These are phyloP conservation scores for Zenarchopterus dispar DNA, from an alignment of 2,797 vertebrate genomes.

Conservation along the genomic window DNA sequence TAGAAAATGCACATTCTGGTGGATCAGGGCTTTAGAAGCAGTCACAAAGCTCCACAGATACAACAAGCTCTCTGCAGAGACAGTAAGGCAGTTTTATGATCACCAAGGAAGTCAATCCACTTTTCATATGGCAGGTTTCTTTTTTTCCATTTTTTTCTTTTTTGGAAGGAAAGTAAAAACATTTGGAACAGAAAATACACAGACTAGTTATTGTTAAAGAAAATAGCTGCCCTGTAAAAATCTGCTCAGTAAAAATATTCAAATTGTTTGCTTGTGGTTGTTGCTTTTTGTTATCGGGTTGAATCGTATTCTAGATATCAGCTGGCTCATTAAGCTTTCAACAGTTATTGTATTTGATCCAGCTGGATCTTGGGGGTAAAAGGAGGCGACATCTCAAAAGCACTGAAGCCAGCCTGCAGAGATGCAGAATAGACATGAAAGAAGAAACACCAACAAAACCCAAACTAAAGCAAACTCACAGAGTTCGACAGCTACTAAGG, in stretches of 20 bases:
- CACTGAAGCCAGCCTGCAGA: constrained; percentile 85
- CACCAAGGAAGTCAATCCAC: constrained; percentile 77
- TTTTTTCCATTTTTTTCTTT: constrained; percentile 31
- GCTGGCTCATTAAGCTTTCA: constrained; percentile 85
- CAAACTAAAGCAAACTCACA: constrained; percentile 95
- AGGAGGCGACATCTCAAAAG: constrained; percentile 92
- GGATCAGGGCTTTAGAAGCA: constrained; percentile 73
- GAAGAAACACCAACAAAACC: constrained; percentile 72
- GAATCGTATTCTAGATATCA: constrained; percentile 68
- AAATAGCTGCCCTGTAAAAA: constrained; percentile 85
- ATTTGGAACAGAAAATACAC: constrained; percentile 68
- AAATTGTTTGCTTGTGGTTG: constrained; percentile 69
- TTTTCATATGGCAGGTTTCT: constrained; percentile 79
- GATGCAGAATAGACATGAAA: constrained; percentile 70
- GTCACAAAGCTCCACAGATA: constrained; percentile 79
- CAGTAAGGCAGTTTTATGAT: constrained; percentile 84
- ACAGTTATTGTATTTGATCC: constrained; percentile 91
- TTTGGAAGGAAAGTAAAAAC: constrained; percentile 68
- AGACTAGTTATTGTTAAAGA: constrained; percentile 73
- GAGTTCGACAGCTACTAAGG: constrained; percentile 99
- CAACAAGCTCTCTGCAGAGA: constrained; percentile 81
- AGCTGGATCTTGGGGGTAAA: constrained; percentile 88
- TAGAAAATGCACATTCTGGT: constrained; percentile 84
- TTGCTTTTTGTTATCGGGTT: constrained; percentile 73
- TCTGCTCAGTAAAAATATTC: constrained; percentile 80